Evolutionary conservation across 2,888 invertebrate genomes (phyloP).

Genomic region (Mechanitis mazaeus): DNA sequence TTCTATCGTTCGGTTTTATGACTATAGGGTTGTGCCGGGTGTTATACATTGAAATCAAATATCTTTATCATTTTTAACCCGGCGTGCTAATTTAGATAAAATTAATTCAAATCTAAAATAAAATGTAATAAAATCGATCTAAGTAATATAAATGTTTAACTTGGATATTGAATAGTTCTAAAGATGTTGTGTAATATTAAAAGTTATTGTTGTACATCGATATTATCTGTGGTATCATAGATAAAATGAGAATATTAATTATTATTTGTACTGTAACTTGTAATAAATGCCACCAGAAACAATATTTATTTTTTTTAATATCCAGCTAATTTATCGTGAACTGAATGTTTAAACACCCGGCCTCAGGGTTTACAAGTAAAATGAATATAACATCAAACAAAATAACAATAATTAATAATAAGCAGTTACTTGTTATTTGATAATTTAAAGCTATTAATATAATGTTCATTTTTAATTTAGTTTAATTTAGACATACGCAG

Average conservation of each 20-base stretch:
- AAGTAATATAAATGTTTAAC: slow-evolving; percentile 22
- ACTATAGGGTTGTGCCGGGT: too few species aligned
- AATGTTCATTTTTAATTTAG: neutral
- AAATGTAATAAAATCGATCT: slow-evolving; percentile 24
- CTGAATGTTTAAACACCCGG: too few species aligned
- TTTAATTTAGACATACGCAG: neutral
- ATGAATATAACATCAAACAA: too few species aligned
- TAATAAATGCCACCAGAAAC: too few species aligned
- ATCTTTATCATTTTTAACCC: too few species aligned
- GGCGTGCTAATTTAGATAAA: slow-evolving; percentile 2
- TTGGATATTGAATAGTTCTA: slow-evolving; percentile 4
- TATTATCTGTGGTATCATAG: neutral
- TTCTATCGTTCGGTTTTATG: too few species aligned
- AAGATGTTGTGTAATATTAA: neutral
- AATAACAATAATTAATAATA: neutral
- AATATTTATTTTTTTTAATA: too few species aligned
- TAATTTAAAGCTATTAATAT: slow-evolving; percentile 1
- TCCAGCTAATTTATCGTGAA: too few species aligned
- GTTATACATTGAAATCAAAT: too few species aligned
- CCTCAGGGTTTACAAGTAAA: too few species aligned
- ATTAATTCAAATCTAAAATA: slow-evolving; percentile 14
- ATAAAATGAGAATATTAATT: too few species aligned
- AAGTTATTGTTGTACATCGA: neutral
- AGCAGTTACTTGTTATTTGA: slow-evolving; percentile 3
- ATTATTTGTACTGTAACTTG: too few species aligned